Percentiles rank a stretch among this genome's conserved stretches.
Conservation (phyloP, 1,140 invertebrate genomes). For the Heterodera schachtii region DNA sequence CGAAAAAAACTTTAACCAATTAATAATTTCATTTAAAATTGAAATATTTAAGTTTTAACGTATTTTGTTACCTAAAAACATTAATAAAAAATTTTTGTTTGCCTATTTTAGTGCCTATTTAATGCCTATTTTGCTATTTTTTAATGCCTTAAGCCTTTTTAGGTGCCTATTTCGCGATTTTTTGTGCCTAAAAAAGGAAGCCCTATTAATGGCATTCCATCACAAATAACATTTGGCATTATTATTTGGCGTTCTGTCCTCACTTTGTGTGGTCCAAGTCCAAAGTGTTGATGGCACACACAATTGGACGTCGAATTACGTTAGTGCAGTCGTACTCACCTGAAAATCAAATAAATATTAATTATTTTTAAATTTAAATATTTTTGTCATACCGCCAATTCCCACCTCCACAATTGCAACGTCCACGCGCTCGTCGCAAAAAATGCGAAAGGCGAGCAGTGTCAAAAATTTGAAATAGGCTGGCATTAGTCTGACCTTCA, state of each 20-base stretch:
- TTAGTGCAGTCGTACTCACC: slow-evolving; percentile 93
- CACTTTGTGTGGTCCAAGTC: slow-evolving; percentile 80
- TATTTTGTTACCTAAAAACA: too few species aligned
- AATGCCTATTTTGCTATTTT: too few species aligned
- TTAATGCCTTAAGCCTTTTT: background rate
- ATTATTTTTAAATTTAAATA: background rate
- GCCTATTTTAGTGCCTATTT: too few species aligned
- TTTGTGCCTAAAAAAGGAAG: too few species aligned
- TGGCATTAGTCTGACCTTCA: slow-evolving; percentile 74
- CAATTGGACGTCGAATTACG: slow-evolving; percentile 78
- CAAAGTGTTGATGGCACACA: slow-evolving; percentile 86
- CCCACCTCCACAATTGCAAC: slow-evolving; percentile 94
- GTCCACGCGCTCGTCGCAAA: slow-evolving; percentile 81
- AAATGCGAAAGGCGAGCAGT: slow-evolving; percentile 85
- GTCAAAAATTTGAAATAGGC: slow-evolving; percentile 92
- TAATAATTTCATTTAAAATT: too few species aligned
- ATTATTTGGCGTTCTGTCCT: background rate
- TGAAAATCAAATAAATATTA: background rate
- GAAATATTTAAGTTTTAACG: too few species aligned
- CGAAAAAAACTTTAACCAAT: too few species aligned
- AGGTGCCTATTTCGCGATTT: too few species aligned
- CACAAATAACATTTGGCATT: too few species aligned
- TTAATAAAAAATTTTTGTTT: too few species aligned
- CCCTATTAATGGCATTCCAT: too few species aligned
- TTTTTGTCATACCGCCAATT: slow-evolving; percentile 73